Evolutionary conservation across 1,140 invertebrate genomes (phyloP).

Genomic region (Cephus cinctus): DNA sequence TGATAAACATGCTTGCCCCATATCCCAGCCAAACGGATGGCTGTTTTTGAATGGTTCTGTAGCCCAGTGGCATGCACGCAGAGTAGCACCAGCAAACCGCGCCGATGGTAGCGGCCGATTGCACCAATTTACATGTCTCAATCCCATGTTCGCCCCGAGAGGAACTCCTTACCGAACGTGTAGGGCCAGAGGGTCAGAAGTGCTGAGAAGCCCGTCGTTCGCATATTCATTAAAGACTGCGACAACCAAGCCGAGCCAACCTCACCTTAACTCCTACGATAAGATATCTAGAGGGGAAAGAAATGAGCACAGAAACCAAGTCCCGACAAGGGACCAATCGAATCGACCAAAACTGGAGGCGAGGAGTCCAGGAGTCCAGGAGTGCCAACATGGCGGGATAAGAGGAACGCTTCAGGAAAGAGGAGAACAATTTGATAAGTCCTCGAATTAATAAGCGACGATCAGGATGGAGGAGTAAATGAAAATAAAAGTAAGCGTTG

Average conservation of each 20-base stretch:
- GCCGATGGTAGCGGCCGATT: constrained; percentile 46
- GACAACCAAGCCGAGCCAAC: constrained; percentile 7
- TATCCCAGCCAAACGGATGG: neutral
- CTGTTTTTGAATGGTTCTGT: constrained; percentile 30
- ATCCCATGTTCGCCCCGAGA: constrained; percentile 34
- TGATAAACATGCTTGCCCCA: neutral
- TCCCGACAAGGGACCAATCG: constrained; percentile 2
- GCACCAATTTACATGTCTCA: constrained; percentile 55
- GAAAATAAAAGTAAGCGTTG: neutral
- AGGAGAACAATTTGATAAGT: too few relatives aligned
- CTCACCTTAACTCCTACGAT: constrained; percentile 1
- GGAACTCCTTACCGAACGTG: constrained; percentile 6
- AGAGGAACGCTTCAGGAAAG: too few relatives aligned
- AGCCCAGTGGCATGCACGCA: constrained; percentile 27
- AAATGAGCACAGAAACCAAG: neutral
- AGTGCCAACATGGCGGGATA: too few relatives aligned
- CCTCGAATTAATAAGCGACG: too few relatives aligned
- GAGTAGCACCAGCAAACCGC: constrained; percentile 25
- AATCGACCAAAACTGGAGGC: too few relatives aligned
- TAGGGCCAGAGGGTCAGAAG: constrained; percentile 14
- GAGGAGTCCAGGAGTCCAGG: too few relatives aligned
- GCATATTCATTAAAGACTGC: constrained; percentile 37
- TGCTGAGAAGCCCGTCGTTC: constrained; percentile 17
- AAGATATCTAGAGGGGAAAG: constrained; percentile 43
- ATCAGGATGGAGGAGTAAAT: constrained; percentile 7